Base-by-base conservation (phyloP, 2,113 vertebrate genomes). In the Pogonocichla stellata region DNA sequence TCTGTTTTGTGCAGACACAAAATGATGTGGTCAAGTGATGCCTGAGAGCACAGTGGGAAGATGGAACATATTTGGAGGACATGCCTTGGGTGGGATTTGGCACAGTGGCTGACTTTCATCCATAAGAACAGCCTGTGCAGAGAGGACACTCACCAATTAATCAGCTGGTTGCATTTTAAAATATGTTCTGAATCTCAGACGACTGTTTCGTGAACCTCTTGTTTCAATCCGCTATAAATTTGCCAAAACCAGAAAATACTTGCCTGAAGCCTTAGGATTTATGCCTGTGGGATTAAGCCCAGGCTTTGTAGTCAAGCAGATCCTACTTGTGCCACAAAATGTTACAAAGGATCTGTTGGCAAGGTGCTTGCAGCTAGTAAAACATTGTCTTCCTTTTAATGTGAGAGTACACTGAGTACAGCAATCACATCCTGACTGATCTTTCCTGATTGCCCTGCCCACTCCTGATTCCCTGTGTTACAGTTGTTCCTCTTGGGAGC, bases 331-430 rank as follows among this genome's bases (percentile, higher is more conserved):
- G 58, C 36, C 54, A 31, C 61, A 82, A 74, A 86, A 64, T 4
- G 1, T 50, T 86, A 40, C 34, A 66, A 57, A 80, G 47, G 34
- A 74, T 81, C 42, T 92, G 64, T 7, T 80, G 80, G 74, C 78
- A 82, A 82, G 66, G 60, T 71, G 54, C 29, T 85, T 8, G 2
- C 62, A 80, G 54, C 70, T 45, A 74, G 62, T 85, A 74, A 93
- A 95, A 61, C 6, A 51, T 65, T 72, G 77, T 93, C 94, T 97
- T 88, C 74, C 74, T 40, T 94, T 53, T 48, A 84, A 19, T 70
- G 48, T 56, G 34, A 87, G 72, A 95, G 56, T 78, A 94, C 73
- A 75, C 0, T 8, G 56, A 92, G 71, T 50, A 79, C 80, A 36
- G 26, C n/a, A 78, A 77, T 65, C 56, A 29, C 81, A 47, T 48